Base-by-base conservation (phyloP, 2,113 vertebrate species). In the Illadopsis cleaveri region DNA sequence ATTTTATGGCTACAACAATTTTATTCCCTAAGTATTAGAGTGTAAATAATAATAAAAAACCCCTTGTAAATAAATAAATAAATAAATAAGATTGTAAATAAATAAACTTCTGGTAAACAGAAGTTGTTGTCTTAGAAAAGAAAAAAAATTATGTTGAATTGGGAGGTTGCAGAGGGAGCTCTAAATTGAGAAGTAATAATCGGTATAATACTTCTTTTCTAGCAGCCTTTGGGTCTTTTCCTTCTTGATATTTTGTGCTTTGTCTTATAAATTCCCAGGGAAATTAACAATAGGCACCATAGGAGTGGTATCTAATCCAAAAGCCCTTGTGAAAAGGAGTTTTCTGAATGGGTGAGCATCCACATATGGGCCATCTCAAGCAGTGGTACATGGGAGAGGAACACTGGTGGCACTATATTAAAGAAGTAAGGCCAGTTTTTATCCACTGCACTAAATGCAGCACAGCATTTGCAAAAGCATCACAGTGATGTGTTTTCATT, bases 51-150 rank as follows among this genome's bases (percentile, higher is more conserved):
- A n/a, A 51, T 23, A 14, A 57, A n/a, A n/a, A 57, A 15, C 53
- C n/a, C n/a, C n/a, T 25, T 56, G 12, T 24, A 94, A 92, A 87
- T 76, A 78, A 81, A 48, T 58, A 37, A 94, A 82, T 79, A 71
- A 83, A 40, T 33, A 33, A n/a, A 57, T 23, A 22, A 60, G n/a
- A 51, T 19, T 50, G 12, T 23, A 93, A 94, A 87, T 76, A 79
- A 82, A 48, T 60, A 60, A 37, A 60, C 15, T 60, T 38, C 35
- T 69, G 45, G 16, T 79, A 37, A 89, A 82, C 10, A 35, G 58
- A 79, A 69, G 35, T 35, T 76, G 24, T 8, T 84, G 48, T 50
- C 81, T 56, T 28, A 82, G 42, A 53, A 76, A 87, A 51, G 6
- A 56, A 75, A 64, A 80, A 42, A 75, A 18, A 1, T 15, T 5